Evolutionary conservation across 2,888 invertebrate species (phyloP), one percentile per base, ranked within the genome.

Genomic region (Odontocolon sp.): DNA sequence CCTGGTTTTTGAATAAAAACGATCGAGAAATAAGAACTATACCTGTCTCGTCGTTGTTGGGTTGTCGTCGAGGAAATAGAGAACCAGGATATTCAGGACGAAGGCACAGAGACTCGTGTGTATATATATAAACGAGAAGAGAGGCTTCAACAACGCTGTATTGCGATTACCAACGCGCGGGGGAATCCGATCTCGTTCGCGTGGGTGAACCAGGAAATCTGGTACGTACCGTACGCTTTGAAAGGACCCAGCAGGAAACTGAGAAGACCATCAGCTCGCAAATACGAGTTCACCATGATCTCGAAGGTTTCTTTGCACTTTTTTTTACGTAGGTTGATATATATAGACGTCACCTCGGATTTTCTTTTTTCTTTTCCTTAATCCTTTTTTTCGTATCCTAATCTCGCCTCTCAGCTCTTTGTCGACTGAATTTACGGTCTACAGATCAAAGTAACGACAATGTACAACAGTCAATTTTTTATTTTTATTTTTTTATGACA

Each of bases 171-270:
- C 63, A 66, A 61, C 66, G 64, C 61, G 28, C 68, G 11, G 64
- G 73, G 77, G 67, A 79, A 80, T 78, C 69, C 74, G 77, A 80
- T 80, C 77, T 77, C 61, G 77, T 79, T 79, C 54, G 78, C 80
- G 80, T 80, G 80, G 80, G 79, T 69, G 80, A 79, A 79, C 80
- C 79, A 80, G 80, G 80, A 79, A 79, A 80, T 80, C 77, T 77
- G 61, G 70, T 79, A 71, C 59, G 72, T 67, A 67, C 38, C 28
- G 54, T 67, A 61, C 45, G 45, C 23, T 16, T 45, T 61, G 59
- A 36, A 67, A 76, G 66, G 75, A 76, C 64, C 69, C 45, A 61
- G 47, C 57, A 45, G 54, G 63, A 75, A 75, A 70, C 70, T 61
- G 45, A 66, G 45, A 70, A 76, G 70, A 54, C 66, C 59, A 38